These are phyloP conservation scores for Actinemys pallida DNA, from an alignment of 2,113 vertebrate species.

Conservation along the genomic window DNA sequence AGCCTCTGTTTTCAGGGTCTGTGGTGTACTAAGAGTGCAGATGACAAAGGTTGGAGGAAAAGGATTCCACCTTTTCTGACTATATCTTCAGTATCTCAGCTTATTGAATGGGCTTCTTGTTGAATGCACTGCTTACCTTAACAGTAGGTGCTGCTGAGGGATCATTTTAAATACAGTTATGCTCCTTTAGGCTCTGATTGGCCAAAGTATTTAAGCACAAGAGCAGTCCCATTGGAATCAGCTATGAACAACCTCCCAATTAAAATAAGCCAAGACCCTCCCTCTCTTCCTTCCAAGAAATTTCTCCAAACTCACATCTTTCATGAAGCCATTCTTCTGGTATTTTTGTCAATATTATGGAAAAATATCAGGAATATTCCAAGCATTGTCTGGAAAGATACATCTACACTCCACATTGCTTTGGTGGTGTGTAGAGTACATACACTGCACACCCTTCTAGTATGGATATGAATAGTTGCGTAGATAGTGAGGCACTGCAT, in stretches of 20 bases:
- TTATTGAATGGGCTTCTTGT: background rate
- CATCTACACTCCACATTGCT: background rate
- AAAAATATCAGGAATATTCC: background rate
- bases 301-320: background rate
- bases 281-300: background rate
- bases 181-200: background rate
- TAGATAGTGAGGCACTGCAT: background rate
- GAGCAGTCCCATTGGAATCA: background rate
- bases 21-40: background rate
- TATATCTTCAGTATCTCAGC: background rate
- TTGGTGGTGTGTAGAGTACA: background rate
- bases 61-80: background rate
- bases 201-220: background rate
- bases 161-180: background rate
- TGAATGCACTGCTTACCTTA: background rate
- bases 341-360: background rate
- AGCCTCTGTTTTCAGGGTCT: background rate
- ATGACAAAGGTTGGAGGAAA: background rate
- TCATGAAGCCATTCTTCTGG: background rate
- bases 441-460: background rate
- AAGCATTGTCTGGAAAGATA: background rate
- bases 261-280: background rate
- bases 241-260: background rate
- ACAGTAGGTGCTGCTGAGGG: background rate
- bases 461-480: too few relatives aligned